Conservation (phyloP, 2,797 vertebrate species). For the Onychomys arenicola region DNA sequence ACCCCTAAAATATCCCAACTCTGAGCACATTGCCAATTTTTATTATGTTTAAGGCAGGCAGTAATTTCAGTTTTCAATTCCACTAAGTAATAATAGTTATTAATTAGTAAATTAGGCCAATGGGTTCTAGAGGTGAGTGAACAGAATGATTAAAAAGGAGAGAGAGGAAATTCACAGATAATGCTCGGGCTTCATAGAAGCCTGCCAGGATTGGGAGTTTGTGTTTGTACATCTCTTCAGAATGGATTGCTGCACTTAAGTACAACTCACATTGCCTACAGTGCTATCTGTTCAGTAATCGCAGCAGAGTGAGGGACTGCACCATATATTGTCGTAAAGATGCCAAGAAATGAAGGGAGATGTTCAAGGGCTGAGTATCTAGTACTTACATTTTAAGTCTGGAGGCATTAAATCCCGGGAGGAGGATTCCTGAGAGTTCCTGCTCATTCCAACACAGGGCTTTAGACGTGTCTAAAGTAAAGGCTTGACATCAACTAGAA, state of each 20-base stretch:
- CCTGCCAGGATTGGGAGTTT: conserved; percentile 71
- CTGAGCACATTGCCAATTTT: conserved; percentile 84
- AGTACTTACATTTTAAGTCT: conserved; percentile 76
- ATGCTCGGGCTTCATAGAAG: conserved; percentile 81
- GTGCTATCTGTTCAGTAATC: conserved; percentile 80
- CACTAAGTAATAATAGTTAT: conserved; percentile 90
- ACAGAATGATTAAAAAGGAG: conserved; percentile 84
- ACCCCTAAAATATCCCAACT: conserved; percentile 61
- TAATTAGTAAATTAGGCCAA: conserved; percentile 88
- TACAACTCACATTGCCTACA: conserved; percentile 77
- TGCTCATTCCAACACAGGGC: not conserved
- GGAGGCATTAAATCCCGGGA: conserved; percentile 66
- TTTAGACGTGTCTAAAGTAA: conserved; percentile 60
- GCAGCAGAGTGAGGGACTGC: conserved; percentile 77
- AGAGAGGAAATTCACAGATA: conserved; percentile 77
- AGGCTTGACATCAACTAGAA: conserved; percentile 60
- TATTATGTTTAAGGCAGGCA: conserved; percentile 87
- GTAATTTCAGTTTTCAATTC: conserved; percentile 88
- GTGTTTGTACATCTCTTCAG: conserved; percentile 81
- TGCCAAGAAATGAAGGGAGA: conserved; percentile 75
- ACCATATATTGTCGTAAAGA: conserved; percentile 77
- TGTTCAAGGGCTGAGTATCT: conserved; percentile 36
- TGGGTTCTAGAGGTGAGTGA: conserved; percentile 87
- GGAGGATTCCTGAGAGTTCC: conserved; percentile 52
- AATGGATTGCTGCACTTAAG: conserved; percentile 83